These are phyloP conservation scores for Drosophila anomalata DNA, from an alignment of 2,888 invertebrate species.

Conservation along the genomic window DNA sequence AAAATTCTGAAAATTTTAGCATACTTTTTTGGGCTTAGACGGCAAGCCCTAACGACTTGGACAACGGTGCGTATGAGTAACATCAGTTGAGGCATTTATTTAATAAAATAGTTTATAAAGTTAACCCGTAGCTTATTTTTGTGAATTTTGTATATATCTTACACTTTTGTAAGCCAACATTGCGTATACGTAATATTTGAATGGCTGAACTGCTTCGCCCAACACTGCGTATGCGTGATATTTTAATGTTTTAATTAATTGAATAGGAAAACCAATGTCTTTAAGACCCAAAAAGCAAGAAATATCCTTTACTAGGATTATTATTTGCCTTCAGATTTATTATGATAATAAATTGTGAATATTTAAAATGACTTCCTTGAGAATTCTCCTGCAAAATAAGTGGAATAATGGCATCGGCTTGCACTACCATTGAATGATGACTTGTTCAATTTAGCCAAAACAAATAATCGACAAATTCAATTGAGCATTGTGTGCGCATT, in stretches of 20 bases:
- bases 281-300: not conserved
- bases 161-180: not conserved
- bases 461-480: constrained; percentile 34
- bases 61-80: constrained; percentile 35
- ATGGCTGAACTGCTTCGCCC: not conserved
- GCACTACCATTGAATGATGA: constrained; percentile 5
- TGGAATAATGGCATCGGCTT: not conserved
- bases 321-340: not conserved
- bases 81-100: not conserved
- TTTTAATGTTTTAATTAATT: not conserved
- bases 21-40: not conserved
- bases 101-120: not conserved
- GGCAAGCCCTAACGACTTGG: not conserved
- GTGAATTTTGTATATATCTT: not conserved
- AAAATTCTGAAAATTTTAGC: not conserved
- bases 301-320: not conserved
- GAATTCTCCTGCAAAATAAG: not conserved
- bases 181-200: constrained; percentile 1
- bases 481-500: constrained; percentile 29
- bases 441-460: constrained; percentile 17
- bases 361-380: not conserved
- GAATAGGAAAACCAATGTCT: not conserved
- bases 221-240: constrained; percentile 3
- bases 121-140: not conserved
- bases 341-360: not conserved